Evolutionary conservation across 2,113 vertebrate genomes (phyloP).

Genomic region (Monarcha castaneiventris): DNA sequence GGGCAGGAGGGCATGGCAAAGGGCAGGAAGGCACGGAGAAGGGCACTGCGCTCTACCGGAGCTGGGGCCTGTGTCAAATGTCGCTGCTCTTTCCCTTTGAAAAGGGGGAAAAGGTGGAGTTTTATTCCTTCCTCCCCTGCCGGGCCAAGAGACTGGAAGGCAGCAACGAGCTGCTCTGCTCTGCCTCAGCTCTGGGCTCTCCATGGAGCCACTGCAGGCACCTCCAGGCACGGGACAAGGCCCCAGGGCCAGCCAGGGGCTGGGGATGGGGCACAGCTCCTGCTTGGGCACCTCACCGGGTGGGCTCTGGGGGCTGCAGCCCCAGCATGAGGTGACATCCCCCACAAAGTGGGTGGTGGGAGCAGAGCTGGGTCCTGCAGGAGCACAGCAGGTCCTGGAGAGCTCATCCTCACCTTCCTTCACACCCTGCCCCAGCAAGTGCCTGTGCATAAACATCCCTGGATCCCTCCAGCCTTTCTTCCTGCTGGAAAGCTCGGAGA

Average conservation of each 20-base stretch:
- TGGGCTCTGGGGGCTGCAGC: neutral
- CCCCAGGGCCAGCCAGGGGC: neutral
- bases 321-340: neutral
- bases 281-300: neutral
- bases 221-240: neutral
- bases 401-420: neutral
- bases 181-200: neutral
- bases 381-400: neutral
- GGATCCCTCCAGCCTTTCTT: neutral
- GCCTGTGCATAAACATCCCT: rapidly evolving
- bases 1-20: neutral
- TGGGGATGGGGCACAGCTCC: neutral
- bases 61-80: neutral
- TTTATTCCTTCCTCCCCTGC: constrained; percentile 19
- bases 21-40: neutral
- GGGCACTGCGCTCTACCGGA: neutral
- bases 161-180: neutral
- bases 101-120: constrained; percentile 59
- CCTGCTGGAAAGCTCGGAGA: neutral
- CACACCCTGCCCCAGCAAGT: rapidly evolving
- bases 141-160: neutral
- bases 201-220: neutral
- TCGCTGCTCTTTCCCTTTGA: neutral
- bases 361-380: neutral
- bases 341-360: neutral